phyloP scores from a whole-genome alignment of 2,797 vertebrate species.

The Ceryle rudis region DNA sequence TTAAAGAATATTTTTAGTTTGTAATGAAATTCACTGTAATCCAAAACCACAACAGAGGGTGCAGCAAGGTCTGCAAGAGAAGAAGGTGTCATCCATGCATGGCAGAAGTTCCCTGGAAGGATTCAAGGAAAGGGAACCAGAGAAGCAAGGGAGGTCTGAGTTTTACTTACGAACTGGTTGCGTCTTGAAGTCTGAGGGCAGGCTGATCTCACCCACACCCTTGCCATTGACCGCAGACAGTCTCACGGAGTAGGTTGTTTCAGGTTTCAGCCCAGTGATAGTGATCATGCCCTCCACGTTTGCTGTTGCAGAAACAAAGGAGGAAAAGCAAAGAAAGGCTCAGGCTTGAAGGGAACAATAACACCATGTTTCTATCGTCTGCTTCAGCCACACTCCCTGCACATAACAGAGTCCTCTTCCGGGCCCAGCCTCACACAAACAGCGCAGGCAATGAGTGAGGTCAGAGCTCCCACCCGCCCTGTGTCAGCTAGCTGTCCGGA shows the following conservation, averaged over 20 bases:
- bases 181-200: constrained; percentile 87
- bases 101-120: background rate
- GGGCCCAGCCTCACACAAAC: background rate
- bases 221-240: constrained; percentile 96
- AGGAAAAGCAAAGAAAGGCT: background rate
- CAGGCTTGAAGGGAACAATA: background rate
- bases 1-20: background rate
- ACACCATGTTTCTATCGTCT: rapidly evolving
- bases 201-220: constrained; percentile 91
- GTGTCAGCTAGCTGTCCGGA: background rate
- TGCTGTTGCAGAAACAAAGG: constrained; percentile 71
- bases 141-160: background rate
- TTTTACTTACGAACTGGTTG: constrained; percentile 95
- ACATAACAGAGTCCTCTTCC: background rate
- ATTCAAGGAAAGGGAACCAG: background rate
- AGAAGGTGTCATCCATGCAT: constrained; percentile 3
- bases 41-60: background rate
- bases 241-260: constrained; percentile 89
- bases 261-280: constrained; percentile 89
- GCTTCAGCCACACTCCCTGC: background rate
- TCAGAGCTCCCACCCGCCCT: background rate
- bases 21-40: background rate
- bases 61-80: background rate
- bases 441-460: background rate
- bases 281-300: constrained; percentile 82